Conservation (phyloP, 1,140 invertebrate species). For the Chrysomallon squamiferum region DNA sequence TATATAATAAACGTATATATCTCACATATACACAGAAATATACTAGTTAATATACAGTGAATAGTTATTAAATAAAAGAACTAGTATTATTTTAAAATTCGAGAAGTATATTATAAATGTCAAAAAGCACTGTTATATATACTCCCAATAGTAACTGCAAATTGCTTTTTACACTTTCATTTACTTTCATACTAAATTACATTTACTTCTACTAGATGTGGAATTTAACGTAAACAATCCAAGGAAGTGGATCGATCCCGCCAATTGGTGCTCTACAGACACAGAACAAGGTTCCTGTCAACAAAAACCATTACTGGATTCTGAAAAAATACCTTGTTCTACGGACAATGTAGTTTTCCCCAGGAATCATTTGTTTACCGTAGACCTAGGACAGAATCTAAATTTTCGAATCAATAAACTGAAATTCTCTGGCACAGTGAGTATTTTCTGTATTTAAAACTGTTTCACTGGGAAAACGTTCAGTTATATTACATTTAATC, state of each 20-base stretch:
- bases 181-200: too few relatives aligned
- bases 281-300: conserved; percentile 33
- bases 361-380: conserved; percentile 39
- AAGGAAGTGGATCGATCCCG: conserved; percentile 43
- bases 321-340: conserved; percentile 46
- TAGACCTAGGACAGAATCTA: conserved; percentile 34
- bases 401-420: conserved; percentile 40
- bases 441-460: not conserved
- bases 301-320: conserved; percentile 29
- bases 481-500: too few relatives aligned
- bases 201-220: conserved; percentile 39
- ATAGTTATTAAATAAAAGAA: too few relatives aligned
- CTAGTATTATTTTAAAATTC: too few relatives aligned
- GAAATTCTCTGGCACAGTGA: conserved; percentile 45
- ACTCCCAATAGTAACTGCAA: too few relatives aligned
- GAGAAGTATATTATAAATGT: too few relatives aligned
- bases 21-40: too few relatives aligned
- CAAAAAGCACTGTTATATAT: too few relatives aligned
- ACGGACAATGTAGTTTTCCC: conserved; percentile 50
- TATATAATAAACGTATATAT: too few relatives aligned
- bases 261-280: conserved; percentile 46
- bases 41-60: too few relatives aligned
- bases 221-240: conserved; percentile 42
- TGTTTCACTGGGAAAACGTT: too few relatives aligned
- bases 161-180: too few relatives aligned